Evolutionary conservation across 2,797 vertebrate genomes (phyloP).

Genomic region (Simalia tracyae): DNA sequence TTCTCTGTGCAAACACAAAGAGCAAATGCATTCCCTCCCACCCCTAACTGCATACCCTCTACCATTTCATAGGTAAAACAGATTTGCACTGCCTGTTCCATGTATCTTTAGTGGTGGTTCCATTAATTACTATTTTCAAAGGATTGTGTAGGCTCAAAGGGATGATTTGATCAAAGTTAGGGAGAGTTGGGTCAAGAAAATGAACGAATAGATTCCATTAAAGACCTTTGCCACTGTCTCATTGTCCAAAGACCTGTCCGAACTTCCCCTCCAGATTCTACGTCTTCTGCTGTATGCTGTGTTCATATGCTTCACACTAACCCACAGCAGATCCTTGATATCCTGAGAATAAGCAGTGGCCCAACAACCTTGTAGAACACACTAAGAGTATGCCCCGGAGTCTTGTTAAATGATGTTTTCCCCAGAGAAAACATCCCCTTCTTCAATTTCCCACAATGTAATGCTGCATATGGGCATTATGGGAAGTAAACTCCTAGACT

Average conservation of each 20-base stretch:
- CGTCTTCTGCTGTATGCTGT: neutral
- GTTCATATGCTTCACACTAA: neutral
- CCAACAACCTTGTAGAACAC: neutral
- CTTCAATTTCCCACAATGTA: no score
- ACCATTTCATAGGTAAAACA: slow-evolving; percentile 49
- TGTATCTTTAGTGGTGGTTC: slow-evolving; percentile 21
- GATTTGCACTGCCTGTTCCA: neutral
- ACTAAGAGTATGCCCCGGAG: neutral
- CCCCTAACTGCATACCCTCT: slow-evolving; percentile 4
- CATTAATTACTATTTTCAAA: neutral
- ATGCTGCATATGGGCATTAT: no score
- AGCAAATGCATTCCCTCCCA: neutral
- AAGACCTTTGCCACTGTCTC: neutral
- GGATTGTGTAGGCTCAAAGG: neutral
- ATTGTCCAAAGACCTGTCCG: neutral
- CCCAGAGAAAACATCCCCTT: no score
- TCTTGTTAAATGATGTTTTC: neutral
- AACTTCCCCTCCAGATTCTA: no score
- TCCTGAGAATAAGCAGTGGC: neutral
- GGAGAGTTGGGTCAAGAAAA: neutral
- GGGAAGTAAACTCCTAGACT: no score
- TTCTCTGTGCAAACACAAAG: slow-evolving; percentile 31
- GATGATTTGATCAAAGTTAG: neutral
- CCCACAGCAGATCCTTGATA: neutral
- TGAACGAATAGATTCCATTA: neutral